Evolutionary conservation across 1,140 invertebrate species (phyloP).

Genomic region (Ectropis grisescens): DNA sequence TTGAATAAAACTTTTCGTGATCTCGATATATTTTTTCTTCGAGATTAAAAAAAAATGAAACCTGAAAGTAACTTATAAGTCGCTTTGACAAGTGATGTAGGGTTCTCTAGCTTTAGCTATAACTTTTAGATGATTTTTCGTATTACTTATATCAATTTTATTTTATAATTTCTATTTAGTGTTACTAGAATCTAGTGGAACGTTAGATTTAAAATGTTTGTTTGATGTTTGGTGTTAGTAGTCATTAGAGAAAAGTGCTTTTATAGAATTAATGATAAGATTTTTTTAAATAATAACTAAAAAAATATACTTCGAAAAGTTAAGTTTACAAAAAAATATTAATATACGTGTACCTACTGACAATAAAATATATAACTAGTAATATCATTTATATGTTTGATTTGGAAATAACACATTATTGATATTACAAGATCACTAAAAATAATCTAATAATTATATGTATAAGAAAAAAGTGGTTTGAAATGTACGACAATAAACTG

Average conservation of each 20-base stretch:
- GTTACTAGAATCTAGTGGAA: too few relatives aligned
- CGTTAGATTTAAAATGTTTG: slow-evolving; percentile 30
- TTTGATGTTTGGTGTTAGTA: slow-evolving; percentile 63
- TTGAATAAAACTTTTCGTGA: slow-evolving; percentile 18
- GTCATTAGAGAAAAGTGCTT: slow-evolving; percentile 51
- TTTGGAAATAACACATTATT: too few relatives aligned
- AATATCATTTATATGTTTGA: too few relatives aligned
- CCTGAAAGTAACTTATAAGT: slow-evolving; percentile 17
- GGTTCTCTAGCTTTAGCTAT: slow-evolving; percentile 43
- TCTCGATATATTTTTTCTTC: slow-evolving; percentile 52
- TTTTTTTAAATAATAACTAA: background rate
- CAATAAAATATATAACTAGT: too few relatives aligned
- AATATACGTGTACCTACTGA: too few relatives aligned
- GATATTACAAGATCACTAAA: too few relatives aligned
- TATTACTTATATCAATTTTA: slow-evolving; percentile 12
- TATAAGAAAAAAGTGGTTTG: too few relatives aligned
- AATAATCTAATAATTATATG: too few relatives aligned
- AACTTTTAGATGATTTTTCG: slow-evolving; percentile 42
- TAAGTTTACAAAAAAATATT: too few relatives aligned
- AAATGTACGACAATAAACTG: too few relatives aligned
- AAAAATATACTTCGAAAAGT: too few relatives aligned
- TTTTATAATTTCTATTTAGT: slow-evolving; percentile 24
- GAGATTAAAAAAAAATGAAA: slow-evolving; percentile 16
- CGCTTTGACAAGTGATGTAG: slow-evolving; percentile 37
- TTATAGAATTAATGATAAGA: slow-evolving; percentile 29